Percentiles rank a stretch among this genome's conserved stretches.
Conservation (phyloP, 2,888 invertebrate species). For the Perdita meconis region DNA sequence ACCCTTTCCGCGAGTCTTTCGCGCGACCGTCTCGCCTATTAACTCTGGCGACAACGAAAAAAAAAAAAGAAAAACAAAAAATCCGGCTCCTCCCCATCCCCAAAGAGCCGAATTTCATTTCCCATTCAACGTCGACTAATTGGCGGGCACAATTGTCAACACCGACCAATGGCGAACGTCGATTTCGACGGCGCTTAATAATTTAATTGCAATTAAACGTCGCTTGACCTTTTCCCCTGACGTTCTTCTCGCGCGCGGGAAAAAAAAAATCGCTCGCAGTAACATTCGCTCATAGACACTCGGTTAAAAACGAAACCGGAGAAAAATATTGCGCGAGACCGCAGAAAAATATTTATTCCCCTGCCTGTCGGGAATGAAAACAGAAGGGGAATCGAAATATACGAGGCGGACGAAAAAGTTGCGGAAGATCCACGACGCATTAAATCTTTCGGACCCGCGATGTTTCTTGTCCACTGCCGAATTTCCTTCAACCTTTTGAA, state of each 20-base stretch:
- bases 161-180: background rate
- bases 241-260: background rate
- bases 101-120: slow-evolving; percentile 13
- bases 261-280: background rate
- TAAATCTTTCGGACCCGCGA: slow-evolving; percentile 6
- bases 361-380: background rate
- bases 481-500: slow-evolving; percentile 17
- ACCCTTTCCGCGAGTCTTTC: too few relatives aligned
- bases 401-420: background rate
- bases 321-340: background rate
- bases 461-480: background rate
- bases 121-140: background rate
- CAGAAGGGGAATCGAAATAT: background rate
- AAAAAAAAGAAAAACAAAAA: too few relatives aligned
- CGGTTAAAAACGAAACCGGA: background rate
- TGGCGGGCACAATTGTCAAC: slow-evolving; percentile 18
- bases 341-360: background rate
- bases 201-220: slow-evolving; percentile 18
- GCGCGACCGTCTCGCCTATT: background rate
- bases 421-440: background rate
- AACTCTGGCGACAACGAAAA: background rate
- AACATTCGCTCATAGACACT: too few relatives aligned
- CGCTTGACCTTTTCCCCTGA: background rate
- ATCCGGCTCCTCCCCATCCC: background rate
- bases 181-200: slow-evolving; percentile 4